Evolutionary conservation across 30 jellyfish, hydroid and myxozoan genomes (phyloP).

Genomic region (Chrysaora quinquecirrha): DNA sequence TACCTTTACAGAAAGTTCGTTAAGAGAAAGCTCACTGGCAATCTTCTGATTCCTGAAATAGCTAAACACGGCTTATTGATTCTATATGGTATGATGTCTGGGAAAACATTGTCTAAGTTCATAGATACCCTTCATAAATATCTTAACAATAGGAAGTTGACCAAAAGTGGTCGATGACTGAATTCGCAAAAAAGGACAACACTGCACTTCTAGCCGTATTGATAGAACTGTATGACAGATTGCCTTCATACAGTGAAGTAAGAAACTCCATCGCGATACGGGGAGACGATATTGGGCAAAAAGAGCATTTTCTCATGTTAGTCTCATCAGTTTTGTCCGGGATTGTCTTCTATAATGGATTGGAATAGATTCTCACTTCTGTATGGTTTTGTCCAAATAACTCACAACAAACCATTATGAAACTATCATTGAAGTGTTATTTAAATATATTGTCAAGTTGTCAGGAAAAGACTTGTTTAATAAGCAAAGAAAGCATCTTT

Average conservation of each 20-base stretch:
- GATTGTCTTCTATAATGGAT: too few species aligned
- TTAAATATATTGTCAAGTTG: too few species aligned
- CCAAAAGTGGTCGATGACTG: background rate
- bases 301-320: too few species aligned
- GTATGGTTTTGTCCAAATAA: too few species aligned
- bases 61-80: background rate
- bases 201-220: slow-evolving; percentile 55
- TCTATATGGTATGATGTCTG: slow-evolving; percentile 16
- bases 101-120: slow-evolving; percentile 26
- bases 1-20: background rate
- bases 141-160: slow-evolving; percentile 12
- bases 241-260: slow-evolving; percentile 7
- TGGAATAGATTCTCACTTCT: too few species aligned
- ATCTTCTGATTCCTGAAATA: background rate
- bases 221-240: slow-evolving; percentile 40
- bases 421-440: too few species aligned
- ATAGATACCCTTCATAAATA: slow-evolving; percentile 30
- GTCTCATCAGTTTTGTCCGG: too few species aligned
- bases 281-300: too few species aligned
- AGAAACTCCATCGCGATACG: slow-evolving; percentile 5
- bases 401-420: too few species aligned
- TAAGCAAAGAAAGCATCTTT: too few species aligned
- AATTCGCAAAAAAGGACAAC: slow-evolving; percentile 14
- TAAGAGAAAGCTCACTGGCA: background rate
- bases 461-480: too few species aligned